Percentiles rank a stretch among this genome's conserved stretches.
phyloP scores from a whole-genome alignment of 1,140 invertebrate species.

The Scylla paramamosain region DNA sequence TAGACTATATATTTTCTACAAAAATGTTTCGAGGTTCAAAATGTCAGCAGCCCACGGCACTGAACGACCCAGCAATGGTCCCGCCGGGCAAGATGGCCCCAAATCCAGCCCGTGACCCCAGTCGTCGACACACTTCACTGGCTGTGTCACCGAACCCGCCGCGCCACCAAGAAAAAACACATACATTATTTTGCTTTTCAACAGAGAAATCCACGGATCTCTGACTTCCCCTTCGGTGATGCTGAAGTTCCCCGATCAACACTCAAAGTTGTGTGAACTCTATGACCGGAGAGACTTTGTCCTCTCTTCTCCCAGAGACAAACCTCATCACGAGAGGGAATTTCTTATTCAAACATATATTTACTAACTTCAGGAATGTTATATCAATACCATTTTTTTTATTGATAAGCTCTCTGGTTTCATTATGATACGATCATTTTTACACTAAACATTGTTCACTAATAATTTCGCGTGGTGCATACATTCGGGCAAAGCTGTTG shows the following conservation, averaged over 20 bases:
- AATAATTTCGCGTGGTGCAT: background rate
- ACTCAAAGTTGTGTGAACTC: background rate
- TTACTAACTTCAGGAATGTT: no score
- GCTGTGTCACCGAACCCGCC: background rate
- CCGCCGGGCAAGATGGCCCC: background rate
- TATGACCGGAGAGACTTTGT: no score
- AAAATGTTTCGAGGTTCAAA: background rate
- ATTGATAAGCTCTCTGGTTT: background rate
- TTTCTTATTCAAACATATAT: no score
- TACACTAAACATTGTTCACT: background rate
- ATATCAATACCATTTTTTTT: no score
- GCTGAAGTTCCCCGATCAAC: background rate
- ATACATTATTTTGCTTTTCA: background rate
- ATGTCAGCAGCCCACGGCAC: background rate
- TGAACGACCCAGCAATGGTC: background rate
- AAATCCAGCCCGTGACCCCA: background rate
- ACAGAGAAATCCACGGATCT: background rate
- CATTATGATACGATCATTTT: background rate
- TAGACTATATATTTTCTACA: slow-evolving; percentile 2
- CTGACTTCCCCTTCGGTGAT: background rate
- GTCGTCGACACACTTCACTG: background rate
- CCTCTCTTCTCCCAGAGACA: no score
- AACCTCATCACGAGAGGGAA: background rate
- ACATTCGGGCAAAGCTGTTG: background rate
- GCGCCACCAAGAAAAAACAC: background rate